Conservation (phyloP, 2,888 invertebrate genomes). For the Phyllotreta cruciferae region DNA sequence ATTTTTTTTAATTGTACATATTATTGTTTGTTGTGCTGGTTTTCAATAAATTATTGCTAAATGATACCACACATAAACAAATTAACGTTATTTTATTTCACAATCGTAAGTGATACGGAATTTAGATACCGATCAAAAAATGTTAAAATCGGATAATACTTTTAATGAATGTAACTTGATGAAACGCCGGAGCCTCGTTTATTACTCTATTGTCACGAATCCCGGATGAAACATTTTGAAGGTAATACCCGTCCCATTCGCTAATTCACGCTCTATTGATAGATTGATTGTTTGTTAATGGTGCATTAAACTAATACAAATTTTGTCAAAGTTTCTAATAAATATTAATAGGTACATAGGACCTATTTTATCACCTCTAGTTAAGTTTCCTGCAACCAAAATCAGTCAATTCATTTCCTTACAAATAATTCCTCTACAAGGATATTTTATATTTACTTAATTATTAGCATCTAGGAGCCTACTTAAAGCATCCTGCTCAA, state of each 20-base stretch:
- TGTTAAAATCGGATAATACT: slow-evolving; percentile 23
- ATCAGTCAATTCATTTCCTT: too few relatives aligned
- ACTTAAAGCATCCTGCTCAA: background rate
- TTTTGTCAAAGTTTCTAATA: slow-evolving; percentile 29
- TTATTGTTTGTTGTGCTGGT: too few relatives aligned
- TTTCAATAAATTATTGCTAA: background rate
- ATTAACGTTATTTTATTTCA: slow-evolving; percentile 1
- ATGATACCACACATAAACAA: background rate
- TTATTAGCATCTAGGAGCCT: too few relatives aligned
- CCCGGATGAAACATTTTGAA: slow-evolving; percentile 40
- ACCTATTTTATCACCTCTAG: background rate
- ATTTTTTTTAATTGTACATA: too few relatives aligned
- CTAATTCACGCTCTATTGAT: slow-evolving; percentile 41
- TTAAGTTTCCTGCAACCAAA: too few relatives aligned
- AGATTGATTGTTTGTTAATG: slow-evolving; percentile 42
- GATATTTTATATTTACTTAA: background rate
- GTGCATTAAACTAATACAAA: slow-evolving; percentile 39
- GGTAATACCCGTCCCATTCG: slow-evolving; percentile 40
- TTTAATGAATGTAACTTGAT: slow-evolving; percentile 29
- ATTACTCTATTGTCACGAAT: slow-evolving; percentile 40
- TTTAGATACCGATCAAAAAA: too few relatives aligned
- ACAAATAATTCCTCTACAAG: background rate
- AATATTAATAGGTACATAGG: slow-evolving; percentile 28
- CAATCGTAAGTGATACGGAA: background rate
- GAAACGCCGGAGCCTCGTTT: slow-evolving; percentile 39